phyloP scores from a whole-genome alignment of 2,113 vertebrate species.

The Toxostoma redivivum region DNA sequence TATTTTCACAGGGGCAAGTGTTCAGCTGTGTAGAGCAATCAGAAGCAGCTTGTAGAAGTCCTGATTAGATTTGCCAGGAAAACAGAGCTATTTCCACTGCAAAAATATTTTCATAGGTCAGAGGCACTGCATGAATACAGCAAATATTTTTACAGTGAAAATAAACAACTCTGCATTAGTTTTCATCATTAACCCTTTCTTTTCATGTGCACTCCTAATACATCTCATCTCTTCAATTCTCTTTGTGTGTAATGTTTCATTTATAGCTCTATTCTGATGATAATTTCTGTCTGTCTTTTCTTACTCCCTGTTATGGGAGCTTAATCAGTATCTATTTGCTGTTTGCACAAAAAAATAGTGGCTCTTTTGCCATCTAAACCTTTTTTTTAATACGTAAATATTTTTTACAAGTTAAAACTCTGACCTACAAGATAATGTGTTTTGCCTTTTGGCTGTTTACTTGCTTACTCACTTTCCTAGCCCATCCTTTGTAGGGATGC shows the following conservation, averaged over 20 bases:
- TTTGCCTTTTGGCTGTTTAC: background rate
- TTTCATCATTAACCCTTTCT: conserved; percentile 15
- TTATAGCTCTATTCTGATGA: background rate
- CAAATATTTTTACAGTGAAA: conserved; percentile 54
- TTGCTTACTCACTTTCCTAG: background rate
- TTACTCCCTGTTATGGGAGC: background rate
- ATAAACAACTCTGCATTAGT: conserved; percentile 18
- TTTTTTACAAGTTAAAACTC: background rate
- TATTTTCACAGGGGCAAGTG: background rate
- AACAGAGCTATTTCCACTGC: conserved; percentile 42
- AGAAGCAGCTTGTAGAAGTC: background rate
- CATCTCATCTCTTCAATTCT: background rate
- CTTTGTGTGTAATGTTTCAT: background rate
- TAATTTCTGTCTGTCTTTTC: background rate
- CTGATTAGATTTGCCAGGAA: conserved; percentile 31
- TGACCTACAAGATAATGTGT: background rate
- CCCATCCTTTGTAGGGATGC: background rate
- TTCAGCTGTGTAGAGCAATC: background rate
- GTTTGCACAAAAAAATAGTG: background rate
- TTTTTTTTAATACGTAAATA: background rate
- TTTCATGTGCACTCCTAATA: background rate
- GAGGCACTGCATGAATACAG: conserved; percentile 28
- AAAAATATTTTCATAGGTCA: conserved; percentile 57
- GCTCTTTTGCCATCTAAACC: background rate
- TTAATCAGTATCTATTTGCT: background rate